A percentile compares a stretch with the other conserved stretches of the same genome.
Conservation (phyloP, 1,140 invertebrate species). For the Plectrocnemia conspersa region DNA sequence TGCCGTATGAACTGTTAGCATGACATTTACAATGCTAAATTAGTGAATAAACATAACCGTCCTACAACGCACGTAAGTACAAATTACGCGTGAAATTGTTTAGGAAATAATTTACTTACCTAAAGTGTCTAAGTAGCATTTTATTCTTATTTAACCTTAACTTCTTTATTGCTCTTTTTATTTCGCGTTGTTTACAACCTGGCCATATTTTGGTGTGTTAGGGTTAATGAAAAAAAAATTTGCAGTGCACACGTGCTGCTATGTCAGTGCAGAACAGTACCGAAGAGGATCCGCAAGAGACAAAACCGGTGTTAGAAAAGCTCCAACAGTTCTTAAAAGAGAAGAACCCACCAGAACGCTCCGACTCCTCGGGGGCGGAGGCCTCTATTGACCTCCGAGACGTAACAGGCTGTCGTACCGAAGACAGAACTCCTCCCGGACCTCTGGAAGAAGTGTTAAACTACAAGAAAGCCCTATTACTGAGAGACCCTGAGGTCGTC, state of each 20-base stretch:
- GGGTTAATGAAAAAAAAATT: no score
- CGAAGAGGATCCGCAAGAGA: slow-evolving; percentile 29
- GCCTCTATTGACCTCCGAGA: slow-evolving; percentile 39
- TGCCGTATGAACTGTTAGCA: no score
- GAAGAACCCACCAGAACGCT: slow-evolving; percentile 41
- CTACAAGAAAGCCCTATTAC: slow-evolving; percentile 46
- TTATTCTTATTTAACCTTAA: no score
- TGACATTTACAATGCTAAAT: no score
- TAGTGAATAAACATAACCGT: no score
- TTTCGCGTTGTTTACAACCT: neutral
- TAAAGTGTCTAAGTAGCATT: no score
- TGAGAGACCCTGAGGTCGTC: slow-evolving; percentile 46
- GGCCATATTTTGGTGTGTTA: slow-evolving; percentile 1
- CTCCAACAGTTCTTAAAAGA: slow-evolving; percentile 50
- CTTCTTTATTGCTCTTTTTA: no score
- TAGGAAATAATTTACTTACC: no score
- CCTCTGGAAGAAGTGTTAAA: slow-evolving; percentile 48
- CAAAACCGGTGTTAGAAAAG: slow-evolving; percentile 48
- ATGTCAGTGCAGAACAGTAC: slow-evolving; percentile 12
- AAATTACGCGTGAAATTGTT: no score
- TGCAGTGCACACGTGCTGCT: neutral
- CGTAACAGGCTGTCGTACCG: slow-evolving; percentile 37
- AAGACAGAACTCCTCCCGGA: slow-evolving; percentile 40
- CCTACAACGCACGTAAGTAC: no score
- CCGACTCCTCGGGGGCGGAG: slow-evolving; percentile 33